A percentile compares a stretch with the other conserved stretches of the same genome.
phyloP scores from a whole-genome alignment of 2,113 vertebrate species.

The Macquaria ambigua region DNA sequence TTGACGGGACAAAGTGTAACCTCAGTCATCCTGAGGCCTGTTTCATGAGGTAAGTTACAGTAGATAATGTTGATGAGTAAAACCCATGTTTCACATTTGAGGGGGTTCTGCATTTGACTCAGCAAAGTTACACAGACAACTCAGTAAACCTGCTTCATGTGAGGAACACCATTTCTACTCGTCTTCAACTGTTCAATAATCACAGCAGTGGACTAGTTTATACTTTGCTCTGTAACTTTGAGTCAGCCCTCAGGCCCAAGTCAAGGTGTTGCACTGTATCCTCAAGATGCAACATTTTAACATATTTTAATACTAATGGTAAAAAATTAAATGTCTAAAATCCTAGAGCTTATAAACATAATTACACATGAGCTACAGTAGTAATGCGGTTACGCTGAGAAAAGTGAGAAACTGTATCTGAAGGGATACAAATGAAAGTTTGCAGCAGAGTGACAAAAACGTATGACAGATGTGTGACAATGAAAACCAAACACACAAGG shows the following conservation, averaged over 20 bases:
- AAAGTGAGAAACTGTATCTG: neutral
- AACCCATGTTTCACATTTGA: neutral
- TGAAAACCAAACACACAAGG: neutral
- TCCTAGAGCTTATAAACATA: neutral
- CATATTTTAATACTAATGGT: neutral
- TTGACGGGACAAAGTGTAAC: neutral
- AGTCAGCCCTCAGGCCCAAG: neutral
- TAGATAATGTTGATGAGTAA: neutral
- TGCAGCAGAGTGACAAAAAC: neutral
- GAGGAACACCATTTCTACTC: neutral
- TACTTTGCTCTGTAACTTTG: neutral
- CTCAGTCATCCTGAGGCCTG: no score
- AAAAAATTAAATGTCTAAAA: neutral
- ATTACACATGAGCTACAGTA: neutral
- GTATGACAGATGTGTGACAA: neutral
- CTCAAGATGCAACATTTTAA: neutral
- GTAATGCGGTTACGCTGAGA: neutral
- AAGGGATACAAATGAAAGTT: neutral
- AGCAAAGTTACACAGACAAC: neutral
- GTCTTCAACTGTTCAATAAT: neutral
- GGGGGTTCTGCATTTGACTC: neutral
- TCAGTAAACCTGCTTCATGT: neutral
- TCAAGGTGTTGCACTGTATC: neutral
- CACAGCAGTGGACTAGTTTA: neutral
- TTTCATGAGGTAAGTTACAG: neutral